phyloP scores from a whole-genome alignment of 1,140 invertebrate species.

The Eciton burchellii region DNA sequence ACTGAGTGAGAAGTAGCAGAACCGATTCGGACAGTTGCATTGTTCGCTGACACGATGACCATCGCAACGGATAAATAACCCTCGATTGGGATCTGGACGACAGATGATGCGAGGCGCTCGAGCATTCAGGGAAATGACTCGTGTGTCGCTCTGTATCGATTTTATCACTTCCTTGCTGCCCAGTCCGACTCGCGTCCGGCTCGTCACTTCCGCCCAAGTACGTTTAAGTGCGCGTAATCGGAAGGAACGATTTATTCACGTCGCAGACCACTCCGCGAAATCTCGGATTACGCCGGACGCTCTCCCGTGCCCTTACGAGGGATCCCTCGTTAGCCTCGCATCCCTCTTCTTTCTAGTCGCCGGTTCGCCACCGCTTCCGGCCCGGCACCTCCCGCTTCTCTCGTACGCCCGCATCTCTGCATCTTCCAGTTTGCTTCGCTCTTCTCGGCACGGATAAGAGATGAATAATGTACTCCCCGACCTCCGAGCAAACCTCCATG shows the following conservation, averaged over 20 bases:
- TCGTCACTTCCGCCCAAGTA: background rate
- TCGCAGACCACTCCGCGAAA: slow-evolving; percentile 42
- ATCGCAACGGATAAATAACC: too few relatives aligned
- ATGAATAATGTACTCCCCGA: slow-evolving; percentile 83
- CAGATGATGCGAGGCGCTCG: background rate
- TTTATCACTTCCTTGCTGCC: background rate
- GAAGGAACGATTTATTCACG: slow-evolving; percentile 55
- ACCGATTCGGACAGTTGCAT: too few relatives aligned
- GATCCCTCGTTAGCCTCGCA: slow-evolving; percentile 69
- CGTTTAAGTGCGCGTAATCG: slow-evolving; percentile 10
- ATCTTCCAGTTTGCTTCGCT: slow-evolving; percentile 77
- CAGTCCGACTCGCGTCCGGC: background rate
- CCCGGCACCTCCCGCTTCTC: slow-evolving; percentile 33
- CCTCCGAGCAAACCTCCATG: slow-evolving; percentile 77
- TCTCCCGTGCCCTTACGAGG: slow-evolving; percentile 30
- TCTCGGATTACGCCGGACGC: slow-evolving; percentile 70
- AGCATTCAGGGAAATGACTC: background rate
- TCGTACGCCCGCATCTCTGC: slow-evolving; percentile 49
- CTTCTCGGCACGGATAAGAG: slow-evolving; percentile 80
- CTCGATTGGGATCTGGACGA: too few relatives aligned
- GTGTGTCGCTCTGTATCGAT: background rate
- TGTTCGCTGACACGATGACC: too few relatives aligned
- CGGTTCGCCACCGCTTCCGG: slow-evolving; percentile 41
- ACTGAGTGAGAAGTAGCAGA: too few relatives aligned
- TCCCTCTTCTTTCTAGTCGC: slow-evolving; percentile 58